Percentiles rank a stretch among this genome's conserved stretches.
Conservation (phyloP, 2,113 vertebrate species). For the Pipra filicauda region DNA sequence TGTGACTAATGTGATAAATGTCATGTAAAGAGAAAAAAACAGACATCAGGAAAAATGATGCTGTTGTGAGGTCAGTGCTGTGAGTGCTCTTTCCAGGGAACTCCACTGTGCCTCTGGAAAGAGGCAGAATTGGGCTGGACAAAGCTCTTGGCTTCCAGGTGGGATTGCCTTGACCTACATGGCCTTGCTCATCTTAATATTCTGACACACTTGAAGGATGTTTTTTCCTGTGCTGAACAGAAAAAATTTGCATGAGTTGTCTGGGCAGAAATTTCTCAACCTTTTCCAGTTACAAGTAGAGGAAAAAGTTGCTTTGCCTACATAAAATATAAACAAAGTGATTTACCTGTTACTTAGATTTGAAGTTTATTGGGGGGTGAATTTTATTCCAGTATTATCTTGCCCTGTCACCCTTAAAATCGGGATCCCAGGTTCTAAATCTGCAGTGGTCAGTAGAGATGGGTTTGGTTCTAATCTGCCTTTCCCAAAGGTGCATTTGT, state of each 20-base stretch:
- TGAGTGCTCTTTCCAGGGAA: background rate
- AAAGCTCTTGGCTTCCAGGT: background rate
- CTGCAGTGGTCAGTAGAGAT: background rate
- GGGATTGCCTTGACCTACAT: background rate
- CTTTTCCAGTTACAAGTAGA: background rate
- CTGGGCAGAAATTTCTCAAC: background rate
- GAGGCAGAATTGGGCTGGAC: background rate
- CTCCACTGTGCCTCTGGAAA: background rate
- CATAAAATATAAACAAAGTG: background rate
- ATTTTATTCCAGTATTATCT: background rate
- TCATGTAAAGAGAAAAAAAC: background rate
- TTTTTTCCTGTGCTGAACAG: background rate
- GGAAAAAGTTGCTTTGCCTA: background rate
- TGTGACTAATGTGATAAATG: conserved; percentile 1
- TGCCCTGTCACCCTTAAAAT: background rate
- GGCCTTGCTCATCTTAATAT: background rate
- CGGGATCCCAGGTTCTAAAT: background rate
- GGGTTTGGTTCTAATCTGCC: background rate
- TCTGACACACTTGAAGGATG: background rate
- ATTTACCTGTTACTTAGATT: background rate
- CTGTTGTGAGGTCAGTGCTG: background rate
- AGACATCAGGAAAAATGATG: background rate
- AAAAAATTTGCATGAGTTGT: background rate
- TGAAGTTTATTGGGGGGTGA: background rate
- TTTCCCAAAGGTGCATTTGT: background rate